Conservation (phyloP, 2,888 invertebrate genomes). For the Catocala sponsa region DNA sequence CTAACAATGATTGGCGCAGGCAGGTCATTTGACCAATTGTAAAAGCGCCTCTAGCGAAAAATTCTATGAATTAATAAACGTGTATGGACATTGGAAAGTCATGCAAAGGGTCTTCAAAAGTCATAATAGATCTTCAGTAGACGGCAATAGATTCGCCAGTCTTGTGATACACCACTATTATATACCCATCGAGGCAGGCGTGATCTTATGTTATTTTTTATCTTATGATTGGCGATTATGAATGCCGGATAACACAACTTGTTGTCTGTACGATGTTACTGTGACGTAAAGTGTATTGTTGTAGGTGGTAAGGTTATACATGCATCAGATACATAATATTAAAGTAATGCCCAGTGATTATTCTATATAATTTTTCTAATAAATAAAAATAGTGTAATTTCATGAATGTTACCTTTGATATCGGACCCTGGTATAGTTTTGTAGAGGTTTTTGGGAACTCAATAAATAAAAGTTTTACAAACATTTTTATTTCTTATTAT, state of each 20-base stretch:
- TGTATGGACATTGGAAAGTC: no score
- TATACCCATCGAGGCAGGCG: no score
- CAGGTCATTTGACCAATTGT: no score
- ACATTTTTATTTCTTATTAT: slow-evolving; percentile 57
- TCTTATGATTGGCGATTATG: no score
- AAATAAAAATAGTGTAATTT: slow-evolving; percentile 57
- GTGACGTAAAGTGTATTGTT: slow-evolving; percentile 53
- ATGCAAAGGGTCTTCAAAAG: no score
- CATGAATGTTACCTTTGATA: slow-evolving; percentile 75
- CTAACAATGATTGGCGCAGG: no score
- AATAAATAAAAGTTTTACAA: slow-evolving; percentile 79
- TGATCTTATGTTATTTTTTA: no score
- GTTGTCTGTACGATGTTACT: slow-evolving; percentile 52
- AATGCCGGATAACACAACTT: slow-evolving; percentile 19
- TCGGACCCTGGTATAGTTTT: slow-evolving; percentile 84
- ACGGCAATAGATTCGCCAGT: no score
- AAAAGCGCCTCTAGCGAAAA: no score
- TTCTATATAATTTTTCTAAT: slow-evolving; percentile 55
- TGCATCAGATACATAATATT: slow-evolving; percentile 39
- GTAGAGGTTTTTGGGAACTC: slow-evolving; percentile 85
- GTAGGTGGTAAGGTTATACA: slow-evolving; percentile 53
- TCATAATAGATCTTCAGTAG: no score
- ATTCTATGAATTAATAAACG: no score
- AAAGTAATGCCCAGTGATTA: slow-evolving; percentile 55
- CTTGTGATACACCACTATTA: no score